phyloP scores from a whole-genome alignment of 2,113 vertebrate species.

The Pelusios castaneus region DNA sequence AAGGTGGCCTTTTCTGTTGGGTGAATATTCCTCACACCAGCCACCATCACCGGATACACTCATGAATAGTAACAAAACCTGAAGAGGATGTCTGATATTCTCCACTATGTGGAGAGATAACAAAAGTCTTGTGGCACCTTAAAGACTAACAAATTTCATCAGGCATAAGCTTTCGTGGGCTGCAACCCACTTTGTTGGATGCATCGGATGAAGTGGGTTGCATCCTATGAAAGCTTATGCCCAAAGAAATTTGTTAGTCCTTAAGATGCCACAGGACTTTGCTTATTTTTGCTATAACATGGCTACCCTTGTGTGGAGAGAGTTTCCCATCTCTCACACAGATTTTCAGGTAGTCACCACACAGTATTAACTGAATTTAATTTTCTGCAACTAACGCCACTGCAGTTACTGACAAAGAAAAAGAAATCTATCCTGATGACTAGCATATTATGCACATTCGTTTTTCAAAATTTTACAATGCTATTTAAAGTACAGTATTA shows the following conservation, averaged over 20 bases:
- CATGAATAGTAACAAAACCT: not conserved
- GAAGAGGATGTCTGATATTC: not conserved
- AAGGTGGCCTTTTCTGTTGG: rapidly evolving
- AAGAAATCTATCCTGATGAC: not conserved
- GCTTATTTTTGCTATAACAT: no score
- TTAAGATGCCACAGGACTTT: no score
- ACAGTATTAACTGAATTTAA: not conserved
- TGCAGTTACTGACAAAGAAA: not conserved
- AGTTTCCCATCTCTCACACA: not conserved
- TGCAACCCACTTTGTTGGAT: no score
- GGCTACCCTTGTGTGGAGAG: no score
- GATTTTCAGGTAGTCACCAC: not conserved
- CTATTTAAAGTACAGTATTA: not conserved
- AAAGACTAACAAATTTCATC: no score
- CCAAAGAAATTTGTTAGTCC: no score
- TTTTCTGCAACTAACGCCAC: not conserved
- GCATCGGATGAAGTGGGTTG: no score
- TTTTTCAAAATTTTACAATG: rapidly evolving
- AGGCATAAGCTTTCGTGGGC: no score
- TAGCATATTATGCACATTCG: rapidly evolving
- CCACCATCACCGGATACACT: not conserved
- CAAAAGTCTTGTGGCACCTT: no score
- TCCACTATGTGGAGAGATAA: not conserved
- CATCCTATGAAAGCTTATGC: no score
- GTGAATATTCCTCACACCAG: not conserved